phyloP scores from a whole-genome alignment of 2,888 invertebrate genomes.

The Epirrita christyi region DNA sequence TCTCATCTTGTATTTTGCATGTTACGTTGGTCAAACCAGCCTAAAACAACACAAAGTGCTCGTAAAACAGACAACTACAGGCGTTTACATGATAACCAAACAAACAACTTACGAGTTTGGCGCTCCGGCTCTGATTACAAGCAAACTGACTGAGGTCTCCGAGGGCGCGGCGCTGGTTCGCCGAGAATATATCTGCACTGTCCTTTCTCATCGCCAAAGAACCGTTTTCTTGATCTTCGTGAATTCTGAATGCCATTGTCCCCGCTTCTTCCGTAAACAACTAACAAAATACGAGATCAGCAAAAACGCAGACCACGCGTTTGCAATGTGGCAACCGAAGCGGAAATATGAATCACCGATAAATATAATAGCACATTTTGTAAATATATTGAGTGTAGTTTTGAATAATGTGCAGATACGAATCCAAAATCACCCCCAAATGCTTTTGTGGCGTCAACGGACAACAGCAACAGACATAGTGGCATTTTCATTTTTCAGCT shows the following conservation, averaged over 20 bases:
- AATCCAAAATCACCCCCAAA: constrained; percentile 71
- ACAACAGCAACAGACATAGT: constrained; percentile 79
- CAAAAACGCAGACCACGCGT: constrained; percentile 49
- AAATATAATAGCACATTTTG: constrained; percentile 60
- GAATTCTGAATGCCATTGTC: constrained; percentile 90
- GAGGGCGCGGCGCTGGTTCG: constrained; percentile 86
- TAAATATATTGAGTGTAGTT: constrained; percentile 57
- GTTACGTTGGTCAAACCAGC: constrained; percentile 75
- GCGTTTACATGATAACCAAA: constrained; percentile 26
- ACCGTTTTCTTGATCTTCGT: constrained; percentile 91
- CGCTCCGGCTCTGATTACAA: constrained; percentile 79
- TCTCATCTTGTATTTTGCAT: constrained; percentile 79
- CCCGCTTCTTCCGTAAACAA: constrained; percentile 70
- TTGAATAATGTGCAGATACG: constrained; percentile 46
- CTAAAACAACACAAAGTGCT: constrained; percentile 49
- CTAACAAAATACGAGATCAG: constrained; percentile 55
- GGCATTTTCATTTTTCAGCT: constrained; percentile 76
- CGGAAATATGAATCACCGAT: constrained; percentile 47
- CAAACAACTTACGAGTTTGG: constrained; percentile 79
- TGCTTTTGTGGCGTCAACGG: constrained; percentile 73
- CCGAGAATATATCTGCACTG: constrained; percentile 73
- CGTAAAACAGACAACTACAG: constrained; percentile 14
- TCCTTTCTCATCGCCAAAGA: constrained; percentile 81
- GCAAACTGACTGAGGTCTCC: constrained; percentile 86
- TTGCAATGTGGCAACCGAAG: constrained; percentile 55